Evolutionary conservation across 2,113 vertebrate genomes (phyloP).

Genomic region (Saimiri boliviensis): DNA sequence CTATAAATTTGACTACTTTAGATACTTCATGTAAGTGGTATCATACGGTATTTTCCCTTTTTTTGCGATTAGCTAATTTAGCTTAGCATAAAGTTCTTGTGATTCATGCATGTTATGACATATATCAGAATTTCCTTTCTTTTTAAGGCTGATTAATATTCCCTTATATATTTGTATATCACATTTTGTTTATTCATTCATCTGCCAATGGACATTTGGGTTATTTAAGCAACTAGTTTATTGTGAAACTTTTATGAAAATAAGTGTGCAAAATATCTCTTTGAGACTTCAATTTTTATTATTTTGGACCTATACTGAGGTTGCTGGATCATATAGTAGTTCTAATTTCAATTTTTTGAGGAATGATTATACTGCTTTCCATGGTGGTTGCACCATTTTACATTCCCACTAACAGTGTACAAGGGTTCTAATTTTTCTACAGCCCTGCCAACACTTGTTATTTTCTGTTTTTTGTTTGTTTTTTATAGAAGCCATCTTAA

Average conservation of each 20-base stretch:
- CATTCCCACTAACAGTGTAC: not conserved
- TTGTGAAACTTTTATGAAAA: not conserved
- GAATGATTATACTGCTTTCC: not conserved
- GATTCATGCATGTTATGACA: not conserved
- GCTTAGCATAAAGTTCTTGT: not conserved
- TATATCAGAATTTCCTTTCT: not conserved
- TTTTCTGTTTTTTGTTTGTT: not conserved
- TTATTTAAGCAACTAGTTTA: not conserved
- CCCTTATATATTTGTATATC: not conserved
- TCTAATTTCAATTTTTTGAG: not conserved
- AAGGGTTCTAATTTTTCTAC: not conserved
- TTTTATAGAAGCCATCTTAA: not conserved
- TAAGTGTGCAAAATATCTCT: not conserved
- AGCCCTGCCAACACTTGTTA: not conserved
- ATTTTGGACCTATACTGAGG: not conserved
- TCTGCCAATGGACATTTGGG: not conserved
- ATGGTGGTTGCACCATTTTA: not conserved
- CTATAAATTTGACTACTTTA: not conserved
- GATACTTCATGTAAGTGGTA: not conserved
- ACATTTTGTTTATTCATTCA: not conserved
- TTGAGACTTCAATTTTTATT: not conserved
- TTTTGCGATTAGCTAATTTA: not conserved
- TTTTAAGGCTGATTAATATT: not conserved
- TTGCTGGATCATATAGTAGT: not conserved
- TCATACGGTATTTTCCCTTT: not conserved